These are phyloP conservation scores for Drosophila mayaguana DNA, from an alignment of 2,888 invertebrate genomes.

Conservation along the genomic window DNA sequence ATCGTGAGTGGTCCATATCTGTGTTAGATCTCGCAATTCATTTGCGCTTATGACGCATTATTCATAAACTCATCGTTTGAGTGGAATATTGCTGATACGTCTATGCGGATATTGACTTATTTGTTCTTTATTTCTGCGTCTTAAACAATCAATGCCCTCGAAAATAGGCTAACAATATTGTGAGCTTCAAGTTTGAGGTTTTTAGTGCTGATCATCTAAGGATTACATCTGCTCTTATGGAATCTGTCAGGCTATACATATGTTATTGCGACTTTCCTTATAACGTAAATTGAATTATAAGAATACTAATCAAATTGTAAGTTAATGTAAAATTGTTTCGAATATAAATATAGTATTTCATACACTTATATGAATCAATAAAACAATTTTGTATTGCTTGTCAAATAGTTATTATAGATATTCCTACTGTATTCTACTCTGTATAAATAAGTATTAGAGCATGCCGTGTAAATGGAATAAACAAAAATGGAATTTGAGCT, in stretches of 20 bases:
- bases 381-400: background rate
- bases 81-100: slow-evolving; percentile 50
- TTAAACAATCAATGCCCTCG: slow-evolving; percentile 9
- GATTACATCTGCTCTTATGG: background rate
- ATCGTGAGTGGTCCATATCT: slow-evolving; percentile 3
- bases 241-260: background rate
- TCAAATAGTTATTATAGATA: background rate
- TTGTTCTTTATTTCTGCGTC: slow-evolving; percentile 7
- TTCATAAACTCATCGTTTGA: slow-evolving; percentile 53
- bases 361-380: background rate
- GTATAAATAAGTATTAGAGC: background rate
- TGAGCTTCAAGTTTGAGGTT: background rate
- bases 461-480: too few species aligned
- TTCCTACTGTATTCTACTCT: background rate
- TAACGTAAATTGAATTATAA: background rate
- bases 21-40: slow-evolving; percentile 19
- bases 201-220: background rate
- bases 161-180: background rate
- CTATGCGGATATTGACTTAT: slow-evolving; percentile 9
- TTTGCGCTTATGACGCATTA: slow-evolving; percentile 55
- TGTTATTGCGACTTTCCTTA: background rate
- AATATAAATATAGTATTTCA: background rate
- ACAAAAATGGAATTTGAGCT: background rate
- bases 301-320: background rate
- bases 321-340: background rate